phyloP scores from a whole-genome alignment of 1,140 invertebrate species.

The Cydia pomonella region DNA sequence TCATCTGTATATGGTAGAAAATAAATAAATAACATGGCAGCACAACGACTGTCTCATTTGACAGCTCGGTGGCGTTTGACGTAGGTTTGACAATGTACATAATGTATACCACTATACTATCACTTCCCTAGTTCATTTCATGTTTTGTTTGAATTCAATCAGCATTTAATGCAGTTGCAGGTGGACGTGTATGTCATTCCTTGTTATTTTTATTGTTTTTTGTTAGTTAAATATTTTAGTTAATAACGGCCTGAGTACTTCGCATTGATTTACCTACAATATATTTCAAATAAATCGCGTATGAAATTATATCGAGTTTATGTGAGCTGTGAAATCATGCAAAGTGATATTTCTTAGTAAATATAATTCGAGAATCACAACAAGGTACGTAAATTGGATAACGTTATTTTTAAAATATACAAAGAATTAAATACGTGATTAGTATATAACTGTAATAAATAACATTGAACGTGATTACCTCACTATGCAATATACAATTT shows the following conservation, averaged over 20 bases:
- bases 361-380: background rate
- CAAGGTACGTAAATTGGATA: constrained; percentile 7
- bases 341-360: constrained; percentile 2
- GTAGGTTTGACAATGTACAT: background rate
- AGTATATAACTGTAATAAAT: background rate
- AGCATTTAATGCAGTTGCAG: background rate
- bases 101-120: background rate
- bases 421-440: too few relatives aligned
- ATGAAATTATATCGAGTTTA: background rate
- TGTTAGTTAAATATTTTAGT: background rate
- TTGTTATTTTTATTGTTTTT: background rate
- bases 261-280: background rate
- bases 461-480: background rate
- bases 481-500: background rate
- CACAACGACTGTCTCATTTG: background rate
- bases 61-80: background rate
- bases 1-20: too few relatives aligned
- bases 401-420: background rate
- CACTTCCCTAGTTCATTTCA: background rate
- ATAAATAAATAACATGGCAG: background rate
- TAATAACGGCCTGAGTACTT: background rate
- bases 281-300: background rate
- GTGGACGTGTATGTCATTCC: background rate
- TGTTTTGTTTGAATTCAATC: background rate
- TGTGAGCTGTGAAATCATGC: constrained; percentile 1